These are phyloP conservation scores for Tenodera sinensis DNA, from an alignment of 2,888 invertebrate species.

Conservation along the genomic window DNA sequence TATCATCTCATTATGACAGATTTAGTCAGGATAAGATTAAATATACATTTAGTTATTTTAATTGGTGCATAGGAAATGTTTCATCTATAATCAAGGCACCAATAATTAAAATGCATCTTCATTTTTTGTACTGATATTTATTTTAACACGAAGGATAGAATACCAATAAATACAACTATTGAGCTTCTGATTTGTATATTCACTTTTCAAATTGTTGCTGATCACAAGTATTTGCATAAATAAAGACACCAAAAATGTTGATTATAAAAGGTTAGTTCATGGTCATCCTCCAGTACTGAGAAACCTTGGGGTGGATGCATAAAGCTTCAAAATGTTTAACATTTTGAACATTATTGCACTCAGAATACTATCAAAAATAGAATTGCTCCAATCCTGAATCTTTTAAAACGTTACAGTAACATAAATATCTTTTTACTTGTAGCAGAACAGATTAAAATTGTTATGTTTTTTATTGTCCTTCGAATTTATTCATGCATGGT, in stretches of 20 bases:
- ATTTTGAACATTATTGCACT: no score
- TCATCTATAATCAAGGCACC: not conserved
- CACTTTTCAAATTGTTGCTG: not conserved
- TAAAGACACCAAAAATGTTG: not conserved
- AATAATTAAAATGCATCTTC: not conserved
- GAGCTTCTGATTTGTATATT: not conserved
- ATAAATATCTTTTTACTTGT: no score
- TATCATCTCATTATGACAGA: not conserved
- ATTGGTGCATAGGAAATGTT: not conserved
- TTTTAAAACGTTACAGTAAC: no score
- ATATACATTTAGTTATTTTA: not conserved
- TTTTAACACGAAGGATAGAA: not conserved
- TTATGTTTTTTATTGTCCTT: no score
- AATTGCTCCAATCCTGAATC: no score
- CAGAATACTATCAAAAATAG: no score
- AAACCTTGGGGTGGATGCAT: no score
- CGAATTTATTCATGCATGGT: no score
- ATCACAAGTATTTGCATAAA: not conserved
- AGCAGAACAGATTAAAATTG: no score
- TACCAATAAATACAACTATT: not conserved
- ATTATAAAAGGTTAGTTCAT: not conserved
- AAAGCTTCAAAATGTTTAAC: no score
- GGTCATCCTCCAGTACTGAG: no score
- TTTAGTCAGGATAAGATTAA: not conserved
- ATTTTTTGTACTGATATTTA: not conserved